A percentile compares a stretch with the other conserved stretches of the same genome.
phyloP scores from a whole-genome alignment of 2,888 invertebrate species.

The Zaprionus lineosus region DNA sequence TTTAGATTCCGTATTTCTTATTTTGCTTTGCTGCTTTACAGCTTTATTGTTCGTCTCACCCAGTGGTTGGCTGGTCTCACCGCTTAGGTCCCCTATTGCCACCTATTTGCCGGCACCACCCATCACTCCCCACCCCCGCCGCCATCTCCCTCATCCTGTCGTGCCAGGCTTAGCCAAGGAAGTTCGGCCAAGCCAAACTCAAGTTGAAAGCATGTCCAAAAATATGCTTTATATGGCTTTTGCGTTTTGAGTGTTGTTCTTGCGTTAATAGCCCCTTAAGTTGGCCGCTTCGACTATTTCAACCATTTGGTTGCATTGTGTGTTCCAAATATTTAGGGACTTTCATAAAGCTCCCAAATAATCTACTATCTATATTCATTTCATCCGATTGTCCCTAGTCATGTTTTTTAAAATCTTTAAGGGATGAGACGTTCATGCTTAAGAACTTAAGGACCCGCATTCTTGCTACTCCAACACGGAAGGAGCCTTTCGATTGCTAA shows the following conservation, averaged over 20 bases:
- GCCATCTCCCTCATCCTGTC: slow-evolving; percentile 1
- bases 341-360: no score
- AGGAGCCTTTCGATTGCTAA: no score
- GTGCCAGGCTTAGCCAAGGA: slow-evolving; percentile 26
- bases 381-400: no score
- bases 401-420: no score
- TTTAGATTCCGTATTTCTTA: slow-evolving; percentile 71
- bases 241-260: slow-evolving; percentile 41
- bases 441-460: no score
- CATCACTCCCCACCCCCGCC: slow-evolving; percentile 1
- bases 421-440: no score
- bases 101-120: background rate
- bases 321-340: background rate
- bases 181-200: slow-evolving; percentile 48
- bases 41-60: background rate
- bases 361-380: no score
- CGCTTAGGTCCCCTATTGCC: background rate
- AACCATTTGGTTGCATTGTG: background rate
- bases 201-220: slow-evolving; percentile 61
- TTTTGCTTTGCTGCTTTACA: slow-evolving; percentile 4
- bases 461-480: no score
- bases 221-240: slow-evolving; percentile 72
- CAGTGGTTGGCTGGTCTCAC: background rate
- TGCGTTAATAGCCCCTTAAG: slow-evolving; percentile 6
- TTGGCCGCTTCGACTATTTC: background rate